Conservation (phyloP, 2,113 vertebrate genomes). For the Speoplatyrhinus poulsoni region DNA sequence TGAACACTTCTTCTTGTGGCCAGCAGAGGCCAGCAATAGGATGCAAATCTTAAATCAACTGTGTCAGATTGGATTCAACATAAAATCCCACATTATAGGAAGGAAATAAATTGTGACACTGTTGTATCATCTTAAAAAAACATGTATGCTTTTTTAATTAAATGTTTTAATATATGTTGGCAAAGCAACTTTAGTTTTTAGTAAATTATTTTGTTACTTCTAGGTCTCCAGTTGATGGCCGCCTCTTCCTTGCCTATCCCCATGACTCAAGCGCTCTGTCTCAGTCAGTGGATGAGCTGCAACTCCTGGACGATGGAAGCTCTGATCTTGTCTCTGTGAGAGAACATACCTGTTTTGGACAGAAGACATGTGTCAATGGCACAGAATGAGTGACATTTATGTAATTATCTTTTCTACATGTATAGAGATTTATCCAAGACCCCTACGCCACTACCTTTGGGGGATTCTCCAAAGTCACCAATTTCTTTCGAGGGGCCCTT, state of each 20-base stretch:
- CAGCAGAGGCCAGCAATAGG: background rate
- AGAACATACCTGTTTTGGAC: background rate
- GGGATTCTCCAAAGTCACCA: conserved; percentile 91
- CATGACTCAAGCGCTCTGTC: conserved; percentile 83
- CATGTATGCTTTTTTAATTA: no score
- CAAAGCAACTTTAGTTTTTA: no score
- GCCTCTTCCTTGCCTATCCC: conserved; percentile 86
- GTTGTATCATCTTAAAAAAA: no score
- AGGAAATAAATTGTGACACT: no score
- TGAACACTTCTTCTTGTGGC: background rate
- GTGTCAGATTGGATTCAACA: no score
- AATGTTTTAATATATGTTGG: no score
- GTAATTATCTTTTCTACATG: background rate
- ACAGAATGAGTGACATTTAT: background rate
- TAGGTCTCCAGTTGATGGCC: conserved; percentile 86
- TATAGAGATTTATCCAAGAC: conserved; percentile 88
- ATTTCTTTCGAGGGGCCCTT: conserved; percentile 88
- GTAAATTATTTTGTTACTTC: conserved; percentile 6
- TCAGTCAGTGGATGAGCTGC: conserved; percentile 85
- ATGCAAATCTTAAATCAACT: background rate
- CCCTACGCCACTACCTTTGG: conserved; percentile 91
- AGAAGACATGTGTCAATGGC: background rate
- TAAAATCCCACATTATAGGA: no score
- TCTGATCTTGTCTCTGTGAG: conserved; percentile 84
- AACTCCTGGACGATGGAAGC: conserved; percentile 85